Base-by-base conservation (phyloP, 2,888 invertebrate genomes). In the Adelognathus sp. region DNA sequence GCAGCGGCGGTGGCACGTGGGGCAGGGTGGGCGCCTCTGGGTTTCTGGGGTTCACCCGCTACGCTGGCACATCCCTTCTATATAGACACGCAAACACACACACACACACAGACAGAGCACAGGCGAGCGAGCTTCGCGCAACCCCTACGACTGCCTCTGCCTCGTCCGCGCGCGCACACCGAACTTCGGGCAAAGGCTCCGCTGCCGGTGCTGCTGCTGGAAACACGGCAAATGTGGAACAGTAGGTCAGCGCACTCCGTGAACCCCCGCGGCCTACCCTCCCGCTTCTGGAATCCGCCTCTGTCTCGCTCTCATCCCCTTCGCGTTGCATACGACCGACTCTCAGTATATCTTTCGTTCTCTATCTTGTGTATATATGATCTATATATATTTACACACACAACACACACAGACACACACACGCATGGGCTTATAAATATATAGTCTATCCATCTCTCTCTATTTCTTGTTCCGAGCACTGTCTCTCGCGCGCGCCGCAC, bases 231-330 rank as follows among this genome's bases (percentile, higher is more conserved):
- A 90, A 91, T 90, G 89, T 90, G 85, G 91, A 88, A 89, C 90
- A 90, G 89, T 90, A 89, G 91, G 91, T 90, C 90, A 89, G 89
- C 89, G 90, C 88, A 90, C 90, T 90, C 90, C 85, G 89, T 90
- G 90, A 90, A 89, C 90, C 88, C n/a, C 88, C 87, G 88, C 84
- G 81, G 83, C 87, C 86, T 80, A 66, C 69, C 80, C 69, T 77
- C 60, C 69, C 70, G 74, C 79, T n/a, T 71, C 79, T 81, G 16
- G 21, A n/a, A n/a, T n/a, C n/a, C 58, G 31, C 5, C 61, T 41
- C 67, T 63, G 52, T 67, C 76, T 67, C 71, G 18, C 76, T 73
- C 64, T 74, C 27, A 54, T n/a, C n/a, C 56, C 60, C 63, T 54
- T 56, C 60, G 33, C 54, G 41, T 21, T 72, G 52, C 66, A 61